Conservation (phyloP, 1,140 invertebrate species). For the Drosophila repleta region DNA sequence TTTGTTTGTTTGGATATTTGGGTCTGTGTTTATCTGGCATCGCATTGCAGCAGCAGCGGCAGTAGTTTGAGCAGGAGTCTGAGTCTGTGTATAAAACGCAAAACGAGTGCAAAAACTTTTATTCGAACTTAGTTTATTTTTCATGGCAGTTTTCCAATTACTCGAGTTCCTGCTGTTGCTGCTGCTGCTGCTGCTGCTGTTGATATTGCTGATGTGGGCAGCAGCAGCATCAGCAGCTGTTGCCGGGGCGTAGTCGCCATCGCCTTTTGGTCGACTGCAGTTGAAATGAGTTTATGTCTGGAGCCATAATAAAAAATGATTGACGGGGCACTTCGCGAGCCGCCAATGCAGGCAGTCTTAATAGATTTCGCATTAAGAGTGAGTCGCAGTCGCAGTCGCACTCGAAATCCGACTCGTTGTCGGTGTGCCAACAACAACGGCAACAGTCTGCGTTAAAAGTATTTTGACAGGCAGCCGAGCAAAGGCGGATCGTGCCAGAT, state of each 20-base stretch:
- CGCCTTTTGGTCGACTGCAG: slow-evolving; percentile 55
- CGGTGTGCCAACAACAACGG: slow-evolving; percentile 15
- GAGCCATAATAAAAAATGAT: slow-evolving; percentile 80
- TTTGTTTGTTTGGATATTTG: slow-evolving; percentile 28
- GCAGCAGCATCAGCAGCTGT: slow-evolving; percentile 45
- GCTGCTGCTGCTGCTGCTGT: slow-evolving; percentile 23
- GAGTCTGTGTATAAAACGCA: slow-evolving; percentile 44
- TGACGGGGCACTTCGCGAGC: slow-evolving; percentile 73
- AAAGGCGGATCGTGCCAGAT: slow-evolving; percentile 39
- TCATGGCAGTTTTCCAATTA: slow-evolving; percentile 78
- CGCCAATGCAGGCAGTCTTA: slow-evolving; percentile 42
- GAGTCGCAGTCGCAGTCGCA: slow-evolving; percentile 1
- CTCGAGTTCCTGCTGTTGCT: slow-evolving; percentile 48
- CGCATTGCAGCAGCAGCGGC: slow-evolving; percentile 27
- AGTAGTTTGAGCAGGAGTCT: neutral
- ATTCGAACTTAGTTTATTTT: slow-evolving; percentile 69
- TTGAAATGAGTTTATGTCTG: slow-evolving; percentile 81
- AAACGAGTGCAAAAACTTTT: slow-evolving; percentile 70
- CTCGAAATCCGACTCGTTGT: slow-evolving; percentile 29
- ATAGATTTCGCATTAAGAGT: slow-evolving; percentile 67
- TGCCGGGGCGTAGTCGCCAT: slow-evolving; percentile 60
- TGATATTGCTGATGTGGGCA: slow-evolving; percentile 65
- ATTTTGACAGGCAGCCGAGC: slow-evolving; percentile 70
- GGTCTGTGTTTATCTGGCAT: slow-evolving; percentile 43
- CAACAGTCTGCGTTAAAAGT: slow-evolving; percentile 70